These are phyloP conservation scores for Oreocharis arfaki DNA, from an alignment of 2,113 vertebrate species.

Conservation along the genomic window DNA sequence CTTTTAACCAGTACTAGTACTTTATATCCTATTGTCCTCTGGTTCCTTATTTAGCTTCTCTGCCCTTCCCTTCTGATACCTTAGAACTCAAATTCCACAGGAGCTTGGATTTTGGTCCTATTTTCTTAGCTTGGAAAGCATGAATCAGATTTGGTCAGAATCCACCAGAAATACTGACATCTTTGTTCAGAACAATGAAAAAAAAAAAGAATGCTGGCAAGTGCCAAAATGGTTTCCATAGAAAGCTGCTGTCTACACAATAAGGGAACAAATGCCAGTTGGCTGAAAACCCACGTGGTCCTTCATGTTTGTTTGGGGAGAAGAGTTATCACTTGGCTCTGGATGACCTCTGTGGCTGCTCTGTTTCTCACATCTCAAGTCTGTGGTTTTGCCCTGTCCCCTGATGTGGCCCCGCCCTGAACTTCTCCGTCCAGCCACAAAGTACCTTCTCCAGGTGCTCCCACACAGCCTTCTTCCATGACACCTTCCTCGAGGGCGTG, in stretches of 20 bases:
- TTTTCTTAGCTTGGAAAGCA: background rate
- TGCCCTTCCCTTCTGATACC: background rate
- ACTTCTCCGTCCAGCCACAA: background rate
- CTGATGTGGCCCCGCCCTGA: background rate
- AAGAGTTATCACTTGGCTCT: background rate
- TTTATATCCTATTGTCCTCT: background rate
- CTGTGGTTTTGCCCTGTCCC: background rate
- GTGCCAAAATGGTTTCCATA: background rate
- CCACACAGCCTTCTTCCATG: background rate
- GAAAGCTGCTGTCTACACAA: background rate
- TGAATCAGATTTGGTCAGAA: background rate
- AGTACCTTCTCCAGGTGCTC: background rate
- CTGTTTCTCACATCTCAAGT: background rate
- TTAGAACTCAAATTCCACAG: background rate
- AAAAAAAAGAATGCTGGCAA: background rate
- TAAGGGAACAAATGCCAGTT: background rate
- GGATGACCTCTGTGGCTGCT: background rate
- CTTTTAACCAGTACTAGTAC: background rate
- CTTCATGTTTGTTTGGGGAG: background rate
- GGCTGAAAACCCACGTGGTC: background rate
- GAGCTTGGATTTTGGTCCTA: background rate
- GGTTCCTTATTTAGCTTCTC: background rate
- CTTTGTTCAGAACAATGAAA: background rate
- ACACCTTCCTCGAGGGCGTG: fast-evolving
- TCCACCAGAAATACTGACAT: background rate